Evolutionary conservation across 2,113 vertebrate genomes (phyloP).

Genomic region (Penelope pileata): DNA sequence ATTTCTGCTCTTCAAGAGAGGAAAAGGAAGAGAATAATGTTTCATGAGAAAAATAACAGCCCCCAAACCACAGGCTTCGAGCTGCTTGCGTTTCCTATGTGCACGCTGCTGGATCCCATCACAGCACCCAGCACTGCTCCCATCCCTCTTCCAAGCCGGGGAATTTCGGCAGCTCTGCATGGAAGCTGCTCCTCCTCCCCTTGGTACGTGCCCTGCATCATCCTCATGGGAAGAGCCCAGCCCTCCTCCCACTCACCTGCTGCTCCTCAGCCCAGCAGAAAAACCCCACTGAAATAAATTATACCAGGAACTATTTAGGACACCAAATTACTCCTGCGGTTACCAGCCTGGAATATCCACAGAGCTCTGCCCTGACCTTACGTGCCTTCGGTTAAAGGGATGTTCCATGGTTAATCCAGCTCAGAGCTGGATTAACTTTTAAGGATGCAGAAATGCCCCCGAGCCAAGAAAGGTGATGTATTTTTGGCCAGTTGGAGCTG

Average conservation of each 20-base stretch:
- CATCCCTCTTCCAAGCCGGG: accelerated
- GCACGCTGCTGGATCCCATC: background rate
- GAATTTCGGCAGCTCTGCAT: background rate
- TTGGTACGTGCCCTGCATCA: background rate
- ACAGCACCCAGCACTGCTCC: accelerated
- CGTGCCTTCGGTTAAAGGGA: slow-evolving; percentile 48
- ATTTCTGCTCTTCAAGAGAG: slow-evolving; percentile 35
- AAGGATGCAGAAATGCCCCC: slow-evolving; percentile 58
- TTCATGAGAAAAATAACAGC: slow-evolving; percentile 19
- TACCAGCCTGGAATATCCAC: slow-evolving; percentile 12
- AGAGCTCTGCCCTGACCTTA: slow-evolving; percentile 50
- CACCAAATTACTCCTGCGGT: background rate
- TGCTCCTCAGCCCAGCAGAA: background rate
- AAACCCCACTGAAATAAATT: background rate
- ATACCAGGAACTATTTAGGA: background rate
- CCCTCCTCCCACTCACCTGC: background rate
- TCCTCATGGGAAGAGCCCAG: accelerated
- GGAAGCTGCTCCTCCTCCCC: accelerated
- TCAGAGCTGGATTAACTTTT: slow-evolving; percentile 69
- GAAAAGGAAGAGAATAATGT: slow-evolving; percentile 34
- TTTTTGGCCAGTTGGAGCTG: slow-evolving; percentile 40
- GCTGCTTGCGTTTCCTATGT: background rate
- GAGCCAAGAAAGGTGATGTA: slow-evolving; percentile 26
- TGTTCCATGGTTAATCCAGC: slow-evolving; percentile 64
- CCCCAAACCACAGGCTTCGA: background rate